Percentiles rank a stretch among this genome's conserved stretches.
phyloP scores from a whole-genome alignment of 2,113 vertebrate genomes.

The Paraplagusia blochii region DNA sequence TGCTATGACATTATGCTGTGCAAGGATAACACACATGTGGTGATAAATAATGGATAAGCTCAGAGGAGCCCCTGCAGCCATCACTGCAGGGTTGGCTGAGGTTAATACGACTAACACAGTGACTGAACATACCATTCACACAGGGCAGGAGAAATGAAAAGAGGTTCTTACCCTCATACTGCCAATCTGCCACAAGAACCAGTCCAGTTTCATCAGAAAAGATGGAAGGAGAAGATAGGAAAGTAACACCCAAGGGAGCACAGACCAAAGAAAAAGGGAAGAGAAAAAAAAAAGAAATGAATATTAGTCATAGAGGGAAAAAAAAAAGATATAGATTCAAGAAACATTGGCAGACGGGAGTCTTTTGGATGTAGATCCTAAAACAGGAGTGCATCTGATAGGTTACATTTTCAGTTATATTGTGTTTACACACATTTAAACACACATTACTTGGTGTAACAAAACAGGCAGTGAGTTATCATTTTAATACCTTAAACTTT shows the following conservation, averaged over 20 bases:
- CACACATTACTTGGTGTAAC: too few species aligned
- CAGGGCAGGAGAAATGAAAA: slow-evolving; percentile 26
- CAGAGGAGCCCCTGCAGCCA: background rate
- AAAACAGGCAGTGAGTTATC: too few species aligned
- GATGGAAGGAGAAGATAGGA: slow-evolving; percentile 66
- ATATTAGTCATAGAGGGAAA: background rate
- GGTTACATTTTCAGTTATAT: too few species aligned
- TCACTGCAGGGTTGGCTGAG: slow-evolving; percentile 22
- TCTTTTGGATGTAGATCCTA: too few species aligned
- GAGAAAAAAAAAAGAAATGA: slow-evolving; percentile 15
- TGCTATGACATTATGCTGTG: background rate
- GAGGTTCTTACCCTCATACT: slow-evolving; percentile 95
- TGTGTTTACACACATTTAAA: too few species aligned
- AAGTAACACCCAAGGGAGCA: slow-evolving; percentile 17
- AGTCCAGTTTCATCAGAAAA: slow-evolving; percentile 61
- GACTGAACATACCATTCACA: slow-evolving; percentile 33
- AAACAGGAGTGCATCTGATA: too few species aligned
- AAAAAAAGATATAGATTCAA: background rate
- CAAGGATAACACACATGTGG: background rate
- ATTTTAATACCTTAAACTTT: too few species aligned
- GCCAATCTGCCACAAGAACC: slow-evolving; percentile 91
- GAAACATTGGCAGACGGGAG: too few species aligned
- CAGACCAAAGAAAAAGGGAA: slow-evolving; percentile 19
- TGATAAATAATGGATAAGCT: background rate
- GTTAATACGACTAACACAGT: slow-evolving; percentile 47